Percentiles rank a stretch among this genome's conserved stretches.
Conservation (phyloP, 1,140 invertebrate genomes). For the Colletes gigas region DNA sequence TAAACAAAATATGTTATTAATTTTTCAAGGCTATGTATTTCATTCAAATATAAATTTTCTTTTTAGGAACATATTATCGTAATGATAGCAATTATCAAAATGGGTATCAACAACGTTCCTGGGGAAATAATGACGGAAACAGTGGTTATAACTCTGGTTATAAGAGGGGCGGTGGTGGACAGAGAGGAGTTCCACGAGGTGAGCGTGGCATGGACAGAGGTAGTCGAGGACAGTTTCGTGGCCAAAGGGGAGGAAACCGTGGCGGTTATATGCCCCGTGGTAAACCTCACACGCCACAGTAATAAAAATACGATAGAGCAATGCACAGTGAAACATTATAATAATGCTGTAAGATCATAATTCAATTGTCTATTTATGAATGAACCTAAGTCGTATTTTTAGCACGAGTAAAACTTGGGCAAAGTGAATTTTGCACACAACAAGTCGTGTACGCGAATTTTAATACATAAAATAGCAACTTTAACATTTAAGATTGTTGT, state of each 20-base stretch:
- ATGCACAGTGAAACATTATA: constrained; percentile 61
- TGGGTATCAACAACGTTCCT: constrained; percentile 75
- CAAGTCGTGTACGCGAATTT: constrained; percentile 30
- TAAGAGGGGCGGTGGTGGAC: constrained; percentile 67
- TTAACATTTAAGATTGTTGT: constrained; percentile 46
- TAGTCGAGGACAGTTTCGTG: constrained; percentile 71
- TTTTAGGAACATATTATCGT: constrained; percentile 75
- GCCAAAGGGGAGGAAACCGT: constrained; percentile 70
- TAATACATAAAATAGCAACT: constrained; percentile 39
- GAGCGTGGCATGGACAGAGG: constrained; percentile 67
- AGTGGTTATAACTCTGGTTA: constrained; percentile 71
- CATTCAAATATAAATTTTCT: constrained; percentile 2
- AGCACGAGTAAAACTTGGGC: constrained; percentile 10
- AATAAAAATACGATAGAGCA: constrained; percentile 55
- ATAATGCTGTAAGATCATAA: constrained; percentile 58
- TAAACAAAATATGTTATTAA: neutral
- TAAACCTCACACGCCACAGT: constrained; percentile 74
- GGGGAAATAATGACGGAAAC: constrained; percentile 70
- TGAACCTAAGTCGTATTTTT: constrained; percentile 62
- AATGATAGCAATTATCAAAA: constrained; percentile 77
- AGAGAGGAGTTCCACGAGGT: constrained; percentile 64
- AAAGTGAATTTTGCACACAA: neutral
- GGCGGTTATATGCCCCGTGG: constrained; percentile 72
- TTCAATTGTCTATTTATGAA: constrained; percentile 72
- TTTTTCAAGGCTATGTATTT: constrained; percentile 1